Base-by-base conservation (phyloP, 2,888 invertebrate genomes). In the Campoletis raptor region DNA sequence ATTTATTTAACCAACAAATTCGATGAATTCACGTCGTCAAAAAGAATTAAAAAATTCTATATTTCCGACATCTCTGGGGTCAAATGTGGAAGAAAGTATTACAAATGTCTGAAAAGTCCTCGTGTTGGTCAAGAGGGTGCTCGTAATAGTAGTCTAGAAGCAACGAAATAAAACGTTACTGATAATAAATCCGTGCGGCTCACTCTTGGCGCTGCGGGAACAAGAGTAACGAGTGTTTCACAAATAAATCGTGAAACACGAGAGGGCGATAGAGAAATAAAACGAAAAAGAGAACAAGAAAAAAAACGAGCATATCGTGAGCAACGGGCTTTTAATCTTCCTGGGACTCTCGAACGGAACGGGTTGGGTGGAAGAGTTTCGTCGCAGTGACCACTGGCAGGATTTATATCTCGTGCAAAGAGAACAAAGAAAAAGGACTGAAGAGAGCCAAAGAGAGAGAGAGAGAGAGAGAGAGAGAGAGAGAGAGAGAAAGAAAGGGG, bases 321-420 rank as follows among this genome's bases (percentile, higher is more conserved):
- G 77, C 82, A 87, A 79, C 70, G 77, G 85, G 79, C 77, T 81
- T 85, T 85, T 83, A 83, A 85, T 85, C 85, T 83, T 83, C 37
- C 83, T 64, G 77, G 36, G 74, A 84, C 37, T 73, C 81, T 73
- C 78, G 85, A 66, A 36, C 37, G 67, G 66, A 66, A 72, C 72
- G 83, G 37, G 83, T 70, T 36, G 72, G 66, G 52, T 36, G 54
- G 15, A 36, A 61, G 85, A 79, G 52, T 76, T 80, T 66, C 54
- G 83, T 86, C 84, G 86, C 81, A 54, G 81, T 83, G 81, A 84
- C 84, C 81, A 52, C 83, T 74, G 73, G 4, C 78, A 45, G 61
- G 77, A 86, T 86, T 86, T 86, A 86, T 84, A 45, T 77, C 70
- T 57, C 74, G 69, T 52, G 73, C 42, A 52, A 69, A 45, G 57